A percentile compares a stretch with the other conserved stretches of the same genome.
These are phyloP conservation scores for Equus przewalskii DNA, from an alignment of 2,113 vertebrate species.

Conservation along the genomic window DNA sequence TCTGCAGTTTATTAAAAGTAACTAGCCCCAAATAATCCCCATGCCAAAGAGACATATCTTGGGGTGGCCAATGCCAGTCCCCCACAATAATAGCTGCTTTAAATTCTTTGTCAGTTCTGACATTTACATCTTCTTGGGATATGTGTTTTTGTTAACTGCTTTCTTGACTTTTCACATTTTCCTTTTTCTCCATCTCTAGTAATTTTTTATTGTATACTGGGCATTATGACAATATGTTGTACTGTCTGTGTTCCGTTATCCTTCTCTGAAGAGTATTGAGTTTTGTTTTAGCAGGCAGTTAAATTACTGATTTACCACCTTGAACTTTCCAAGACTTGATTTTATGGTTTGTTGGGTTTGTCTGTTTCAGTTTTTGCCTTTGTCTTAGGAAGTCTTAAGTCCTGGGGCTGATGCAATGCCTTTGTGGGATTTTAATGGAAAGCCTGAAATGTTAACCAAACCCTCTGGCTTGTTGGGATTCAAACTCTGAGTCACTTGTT, in stretches of 20 bases:
- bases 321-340: neutral
- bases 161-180: slow-evolving; percentile 14
- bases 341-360: neutral
- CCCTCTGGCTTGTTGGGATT: neutral
- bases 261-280: neutral
- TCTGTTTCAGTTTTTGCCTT: neutral
- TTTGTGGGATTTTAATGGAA: neutral
- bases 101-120: neutral
- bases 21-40: no score
- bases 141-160: neutral
- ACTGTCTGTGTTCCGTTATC: neutral
- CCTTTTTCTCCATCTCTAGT: neutral
- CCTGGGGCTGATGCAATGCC: neutral
- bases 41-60: no score
- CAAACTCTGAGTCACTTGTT: neutral
- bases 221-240: neutral
- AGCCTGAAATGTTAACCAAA: neutral
- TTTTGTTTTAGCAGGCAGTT: neutral
- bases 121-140: neutral
- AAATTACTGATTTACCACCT: neutral
- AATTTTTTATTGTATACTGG: neutral
- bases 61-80: no score
- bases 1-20: no score
- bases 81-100: neutral
- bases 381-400: neutral